phyloP scores from a whole-genome alignment of 2,113 vertebrate genomes.

The Saiga tatarica region DNA sequence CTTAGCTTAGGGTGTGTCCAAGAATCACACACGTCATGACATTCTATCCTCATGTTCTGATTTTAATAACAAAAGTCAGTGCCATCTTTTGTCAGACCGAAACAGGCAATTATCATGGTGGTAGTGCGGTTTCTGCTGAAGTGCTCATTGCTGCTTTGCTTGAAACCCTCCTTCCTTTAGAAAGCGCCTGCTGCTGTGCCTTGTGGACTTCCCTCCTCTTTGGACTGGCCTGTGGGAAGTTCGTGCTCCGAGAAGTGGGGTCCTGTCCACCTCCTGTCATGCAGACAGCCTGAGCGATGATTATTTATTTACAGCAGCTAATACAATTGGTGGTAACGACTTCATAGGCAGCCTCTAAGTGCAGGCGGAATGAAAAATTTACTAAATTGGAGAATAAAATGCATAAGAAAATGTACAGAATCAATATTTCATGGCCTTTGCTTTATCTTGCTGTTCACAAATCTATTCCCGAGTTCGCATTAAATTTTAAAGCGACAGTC shows the following conservation, averaged over 20 bases:
- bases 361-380: constrained; percentile 95
- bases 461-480: constrained; percentile 94
- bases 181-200: background rate
- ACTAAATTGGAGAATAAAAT: constrained; percentile 97
- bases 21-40: background rate
- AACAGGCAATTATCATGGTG: background rate
- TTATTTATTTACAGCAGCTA: constrained; percentile 89
- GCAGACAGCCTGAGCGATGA: constrained; percentile 79
- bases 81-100: background rate
- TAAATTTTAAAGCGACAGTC: constrained; percentile 94
- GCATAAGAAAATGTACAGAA: constrained; percentile 99
- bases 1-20: background rate
- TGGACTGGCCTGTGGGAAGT: constrained; percentile 51
- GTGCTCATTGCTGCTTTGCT: background rate
- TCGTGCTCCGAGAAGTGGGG: constrained; percentile 66
- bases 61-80: background rate
- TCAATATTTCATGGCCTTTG: constrained; percentile 99
- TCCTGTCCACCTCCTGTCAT: constrained; percentile 77
- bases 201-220: constrained; percentile 69
- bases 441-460: constrained; percentile 99
- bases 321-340: constrained; percentile 88
- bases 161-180: background rate
- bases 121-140: background rate
- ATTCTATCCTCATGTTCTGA: background rate
- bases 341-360: constrained; percentile 92